Evolutionary conservation across 1,140 invertebrate species (phyloP).

Genomic region (Drosophila leontia): DNA sequence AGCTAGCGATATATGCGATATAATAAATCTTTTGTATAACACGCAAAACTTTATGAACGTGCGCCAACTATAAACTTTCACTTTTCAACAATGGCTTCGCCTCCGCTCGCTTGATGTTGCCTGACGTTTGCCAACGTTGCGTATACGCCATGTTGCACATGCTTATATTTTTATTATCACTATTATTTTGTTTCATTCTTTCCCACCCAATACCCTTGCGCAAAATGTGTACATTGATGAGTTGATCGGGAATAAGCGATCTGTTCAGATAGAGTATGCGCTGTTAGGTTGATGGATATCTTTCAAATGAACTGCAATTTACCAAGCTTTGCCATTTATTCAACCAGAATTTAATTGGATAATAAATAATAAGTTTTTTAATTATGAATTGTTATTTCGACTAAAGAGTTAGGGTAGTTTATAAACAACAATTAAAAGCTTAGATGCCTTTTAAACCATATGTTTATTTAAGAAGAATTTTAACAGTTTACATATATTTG

Average conservation of each 20-base stretch:
- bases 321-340: neutral
- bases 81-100: slow-evolving; percentile 59
- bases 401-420: neutral
- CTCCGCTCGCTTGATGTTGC: slow-evolving; percentile 38
- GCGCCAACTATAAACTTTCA: slow-evolving; percentile 79
- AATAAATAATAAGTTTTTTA: neutral
- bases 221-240: slow-evolving; percentile 6
- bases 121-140: slow-evolving; percentile 40
- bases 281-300: neutral
- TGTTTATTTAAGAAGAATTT: neutral
- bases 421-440: too few relatives aligned
- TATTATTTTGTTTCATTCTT: slow-evolving; percentile 57
- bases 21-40: slow-evolving; percentile 80
- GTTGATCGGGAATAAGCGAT: slow-evolving; percentile 15
- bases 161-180: slow-evolving; percentile 65
- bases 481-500: too few relatives aligned
- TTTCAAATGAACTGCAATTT: neutral
- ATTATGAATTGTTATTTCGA: neutral
- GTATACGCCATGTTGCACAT: slow-evolving; percentile 69
- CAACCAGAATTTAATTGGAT: neutral
- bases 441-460: neutral
- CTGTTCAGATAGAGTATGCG: neutral
- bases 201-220: neutral
- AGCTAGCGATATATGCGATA: slow-evolving; percentile 76
- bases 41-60: slow-evolving; percentile 80